Evolutionary conservation across 1,140 invertebrate genomes (phyloP).

Genomic region (Drosophila varians): DNA sequence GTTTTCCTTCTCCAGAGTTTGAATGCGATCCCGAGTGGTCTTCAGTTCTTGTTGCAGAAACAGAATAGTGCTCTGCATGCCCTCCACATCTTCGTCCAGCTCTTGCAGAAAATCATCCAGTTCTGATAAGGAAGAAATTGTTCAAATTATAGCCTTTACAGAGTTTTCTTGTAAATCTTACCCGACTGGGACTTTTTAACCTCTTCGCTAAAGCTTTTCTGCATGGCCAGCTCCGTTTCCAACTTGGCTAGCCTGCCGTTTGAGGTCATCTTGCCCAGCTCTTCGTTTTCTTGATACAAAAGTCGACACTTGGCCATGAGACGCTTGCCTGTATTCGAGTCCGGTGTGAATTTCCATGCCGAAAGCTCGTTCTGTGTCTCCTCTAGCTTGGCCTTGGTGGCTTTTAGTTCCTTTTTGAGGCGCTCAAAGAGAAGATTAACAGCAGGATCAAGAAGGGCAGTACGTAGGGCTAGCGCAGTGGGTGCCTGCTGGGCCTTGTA

Average conservation of each 20-base stretch:
- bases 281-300: constrained; percentile 99
- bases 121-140: constrained; percentile 86
- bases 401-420: constrained; percentile 95
- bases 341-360: constrained; percentile 99
- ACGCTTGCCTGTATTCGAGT: constrained; percentile 98
- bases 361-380: constrained; percentile 99
- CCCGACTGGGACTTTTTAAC: constrained; percentile 98
- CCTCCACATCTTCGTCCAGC: constrained; percentile 98
- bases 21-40: constrained; percentile 88
- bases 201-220: constrained; percentile 98
- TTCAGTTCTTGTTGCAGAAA: constrained; percentile 96
- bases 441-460: constrained; percentile 95
- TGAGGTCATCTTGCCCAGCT: constrained; percentile 97
- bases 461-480: constrained; percentile 90
- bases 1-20: constrained; percentile 77
- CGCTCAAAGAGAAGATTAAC: constrained; percentile 97
- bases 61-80: constrained; percentile 98
- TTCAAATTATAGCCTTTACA: background rate
- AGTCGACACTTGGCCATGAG: constrained; percentile 98
- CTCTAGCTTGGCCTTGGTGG: constrained; percentile 95
- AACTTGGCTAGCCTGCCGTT: constrained; percentile 97
- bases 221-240: constrained; percentile 96
- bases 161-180: constrained; percentile 74
- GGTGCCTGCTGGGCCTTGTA: constrained; percentile 92
- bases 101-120: constrained; percentile 98